Base-by-base conservation (phyloP, 1,140 invertebrate genomes). In the Lordiphosa mommai region DNA sequence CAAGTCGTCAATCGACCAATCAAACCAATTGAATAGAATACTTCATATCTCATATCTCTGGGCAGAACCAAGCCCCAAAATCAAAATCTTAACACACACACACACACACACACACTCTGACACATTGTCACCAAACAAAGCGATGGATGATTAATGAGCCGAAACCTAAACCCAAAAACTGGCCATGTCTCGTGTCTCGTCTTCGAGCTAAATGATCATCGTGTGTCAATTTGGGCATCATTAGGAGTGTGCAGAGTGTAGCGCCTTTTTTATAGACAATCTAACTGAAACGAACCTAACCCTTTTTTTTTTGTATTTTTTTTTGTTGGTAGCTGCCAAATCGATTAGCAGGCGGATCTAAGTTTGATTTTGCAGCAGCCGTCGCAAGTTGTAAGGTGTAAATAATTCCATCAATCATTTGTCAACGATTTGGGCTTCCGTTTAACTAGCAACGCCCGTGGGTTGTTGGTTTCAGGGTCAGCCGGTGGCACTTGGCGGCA, bases 331-430 rank as follows among this genome's bases (percentile, higher is more conserved):
- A 48, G 65, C 61, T 77, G 61, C 61, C 72, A 52, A 82, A 84
- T 82, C 76, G 76, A 82, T 82, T 82, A 82, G 77, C 77, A 82
- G 68, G 77, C 77, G 77, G 77, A 82, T 85, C 77, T 82, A 72
- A 84, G 68, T 84, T 72, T 74, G 66, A 67, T 76, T 61, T 63
- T 59, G 72, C 72, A 53, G 56, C 61, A 40, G 53, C 57, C 17
- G 33, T 29, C 44, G 51, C 58, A 61, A 70, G 57, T 67, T 85
- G 77, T 85, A 84, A 84, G 77, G 77, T 84, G 77, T 85, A 84
- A 84, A 84, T 84, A 84, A 84, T 84, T 85, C 77, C 69, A 84
- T 84, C 77, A 84, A 84, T 84, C 77, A 84, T 84, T 84, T 84
- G 79, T 84, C 77, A 84, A 85, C 77, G 72, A 64, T 70, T 77